Conservation (phyloP, 1,140 invertebrate genomes). For the Acarapis woodi region DNA sequence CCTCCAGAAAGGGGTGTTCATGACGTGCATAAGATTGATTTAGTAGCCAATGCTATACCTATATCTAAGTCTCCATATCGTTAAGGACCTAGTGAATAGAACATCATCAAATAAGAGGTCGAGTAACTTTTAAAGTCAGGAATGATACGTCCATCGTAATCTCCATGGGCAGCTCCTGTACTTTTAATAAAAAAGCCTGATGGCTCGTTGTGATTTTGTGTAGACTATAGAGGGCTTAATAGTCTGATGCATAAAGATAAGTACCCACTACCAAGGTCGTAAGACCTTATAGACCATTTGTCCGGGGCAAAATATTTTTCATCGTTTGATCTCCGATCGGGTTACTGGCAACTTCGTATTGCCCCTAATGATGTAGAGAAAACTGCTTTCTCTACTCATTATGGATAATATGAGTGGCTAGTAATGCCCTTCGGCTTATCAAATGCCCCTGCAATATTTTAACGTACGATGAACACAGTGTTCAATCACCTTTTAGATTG, state of each 20-base stretch:
- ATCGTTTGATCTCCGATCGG: conserved; percentile 8
- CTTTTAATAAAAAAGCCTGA: conserved; percentile 19
- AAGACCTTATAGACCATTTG: conserved; percentile 1
- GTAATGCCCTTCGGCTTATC: background rate
- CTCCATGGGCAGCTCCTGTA: background rate
- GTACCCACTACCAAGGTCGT: conserved; percentile 23
- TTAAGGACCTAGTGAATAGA: background rate
- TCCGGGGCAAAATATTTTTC: conserved; percentile 4
- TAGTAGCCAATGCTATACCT: no score
- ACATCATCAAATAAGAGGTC: background rate
- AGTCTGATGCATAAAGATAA: conserved; percentile 17
- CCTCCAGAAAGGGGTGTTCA: no score
- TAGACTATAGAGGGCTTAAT: conserved; percentile 22
- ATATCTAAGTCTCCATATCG: background rate
- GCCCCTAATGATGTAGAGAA: background rate
- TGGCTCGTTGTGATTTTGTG: conserved; percentile 13
- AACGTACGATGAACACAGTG: background rate
- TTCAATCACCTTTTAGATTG: no score
- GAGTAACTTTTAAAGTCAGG: background rate
- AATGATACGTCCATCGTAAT: background rate
- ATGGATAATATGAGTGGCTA: background rate
- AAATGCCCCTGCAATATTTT: background rate
- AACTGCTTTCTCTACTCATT: conserved; percentile 3
- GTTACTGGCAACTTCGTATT: conserved; percentile 9
- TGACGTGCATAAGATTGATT: no score